Evolutionary conservation across 2,113 vertebrate species (phyloP), one percentile per base, ranked within the genome.

Genomic region (Lethenteron camtschaticum): DNA sequence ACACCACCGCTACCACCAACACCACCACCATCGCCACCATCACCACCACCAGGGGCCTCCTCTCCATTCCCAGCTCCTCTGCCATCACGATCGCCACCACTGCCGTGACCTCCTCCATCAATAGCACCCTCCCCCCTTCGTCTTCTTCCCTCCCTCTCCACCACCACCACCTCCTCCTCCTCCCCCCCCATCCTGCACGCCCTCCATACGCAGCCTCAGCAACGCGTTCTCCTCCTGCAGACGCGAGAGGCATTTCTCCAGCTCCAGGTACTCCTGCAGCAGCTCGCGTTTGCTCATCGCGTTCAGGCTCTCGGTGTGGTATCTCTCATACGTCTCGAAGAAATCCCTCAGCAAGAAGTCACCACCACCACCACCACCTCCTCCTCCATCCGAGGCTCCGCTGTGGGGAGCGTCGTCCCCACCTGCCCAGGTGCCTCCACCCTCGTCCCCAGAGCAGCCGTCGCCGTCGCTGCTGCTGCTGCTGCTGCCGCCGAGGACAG

Each of bases 391-490:
- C 41, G 41, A 41, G 41, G 41, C 41, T 41, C 41, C 41, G 41
- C 41, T 41, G 41, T 41, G 41, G 41, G 41, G 41, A 5, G n/a
- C 63, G 8, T 66, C 63, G 8, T 66, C 63, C 63, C 24, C 63
- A 24, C 24, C 63, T 66, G n/a, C 63, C 63, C 24, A 16, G 24
- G n/a, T 10, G 8, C n/a, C n/a, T 9, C 63, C n/a, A 10, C 24
- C 63, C 63, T n/a, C n/a, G n/a, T 66, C 63, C 63, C 63, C n/a
- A 10, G 8, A 66, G 63, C 24, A 66, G 10, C 24, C 63, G 68
- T 88, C 87, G 0, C 87, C 88, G 41, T 89, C 88, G 81, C 88
- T 94, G 18, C 94, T 90, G 77, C 90, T 90, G 69, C 89, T 86
- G 2, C 85, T 87, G 11, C 85, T 85, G 16, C 16, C 81, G 76